phyloP scores from a whole-genome alignment of 2,797 vertebrate species.

The Phataginus tricuspis region DNA sequence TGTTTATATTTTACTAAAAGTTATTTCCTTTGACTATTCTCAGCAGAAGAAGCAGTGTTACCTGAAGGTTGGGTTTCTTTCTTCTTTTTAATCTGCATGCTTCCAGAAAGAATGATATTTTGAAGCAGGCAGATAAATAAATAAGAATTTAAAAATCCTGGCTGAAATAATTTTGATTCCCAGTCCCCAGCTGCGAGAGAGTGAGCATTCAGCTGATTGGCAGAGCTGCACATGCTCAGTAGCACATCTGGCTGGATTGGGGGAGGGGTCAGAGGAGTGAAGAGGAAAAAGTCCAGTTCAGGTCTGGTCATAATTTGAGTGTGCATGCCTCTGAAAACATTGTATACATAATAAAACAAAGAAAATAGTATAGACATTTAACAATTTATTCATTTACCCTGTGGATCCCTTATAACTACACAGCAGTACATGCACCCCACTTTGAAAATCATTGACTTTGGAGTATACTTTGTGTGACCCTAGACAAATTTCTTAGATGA shows the following conservation, averaged over 20 bases:
- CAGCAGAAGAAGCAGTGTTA: conserved; percentile 27
- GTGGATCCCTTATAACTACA: neutral
- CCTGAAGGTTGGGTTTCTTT: conserved; percentile 46
- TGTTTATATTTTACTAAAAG: conserved; percentile 62
- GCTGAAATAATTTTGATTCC: conserved; percentile 48
- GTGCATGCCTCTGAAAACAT: neutral
- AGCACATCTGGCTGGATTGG: neutral
- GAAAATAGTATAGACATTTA: neutral
- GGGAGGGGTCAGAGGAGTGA: neutral
- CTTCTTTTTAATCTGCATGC: conserved; percentile 42
- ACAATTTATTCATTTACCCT: neutral
- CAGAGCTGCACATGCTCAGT: neutral
- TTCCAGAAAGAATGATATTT: conserved; percentile 47
- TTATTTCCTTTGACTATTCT: conserved; percentile 57
- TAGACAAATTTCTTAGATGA: neutral
- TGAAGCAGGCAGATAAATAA: conserved; percentile 43
- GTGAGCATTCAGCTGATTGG: neutral
- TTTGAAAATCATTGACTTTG: neutral
- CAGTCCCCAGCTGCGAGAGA: neutral
- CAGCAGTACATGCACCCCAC: neutral
- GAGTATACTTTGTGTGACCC: neutral
- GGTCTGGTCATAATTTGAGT: neutral
- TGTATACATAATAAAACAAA: neutral
- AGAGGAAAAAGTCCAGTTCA: neutral
- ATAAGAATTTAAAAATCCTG: conserved; percentile 20